A percentile compares a stretch with the other conserved stretches of the same genome.
Conservation (phyloP, 2,797 vertebrate genomes). For the Apodemus agrarius region DNA sequence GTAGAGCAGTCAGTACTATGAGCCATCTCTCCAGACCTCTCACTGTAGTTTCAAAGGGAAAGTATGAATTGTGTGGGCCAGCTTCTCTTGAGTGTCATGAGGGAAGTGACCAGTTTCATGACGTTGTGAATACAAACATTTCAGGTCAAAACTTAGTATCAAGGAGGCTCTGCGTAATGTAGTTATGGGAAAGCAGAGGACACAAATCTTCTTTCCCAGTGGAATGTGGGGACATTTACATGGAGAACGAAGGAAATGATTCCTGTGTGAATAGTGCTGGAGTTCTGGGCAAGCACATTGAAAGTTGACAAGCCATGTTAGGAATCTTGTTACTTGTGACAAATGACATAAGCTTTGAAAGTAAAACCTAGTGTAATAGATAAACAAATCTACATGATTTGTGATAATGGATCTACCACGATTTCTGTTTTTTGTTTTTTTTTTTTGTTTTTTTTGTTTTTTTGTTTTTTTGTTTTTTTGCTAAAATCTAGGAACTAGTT, state of each 20-base stretch:
- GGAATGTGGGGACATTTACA: not conserved
- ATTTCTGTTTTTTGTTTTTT: not conserved
- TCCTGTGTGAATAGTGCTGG: not conserved
- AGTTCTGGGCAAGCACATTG: slow-evolving; percentile 16
- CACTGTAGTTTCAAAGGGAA: not conserved
- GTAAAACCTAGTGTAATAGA: not conserved
- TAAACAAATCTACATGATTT: not conserved
- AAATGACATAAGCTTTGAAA: slow-evolving; percentile 18
- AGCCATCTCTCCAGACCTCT: no score
- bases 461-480: no score
- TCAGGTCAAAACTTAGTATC: slow-evolving; percentile 16
- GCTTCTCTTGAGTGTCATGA: slow-evolving; percentile 9
- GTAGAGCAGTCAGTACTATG: no score
- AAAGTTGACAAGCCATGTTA: not conserved
- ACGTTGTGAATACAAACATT: slow-evolving; percentile 12
- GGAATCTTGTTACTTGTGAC: slow-evolving; percentile 7
- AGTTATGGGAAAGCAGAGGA: not conserved
- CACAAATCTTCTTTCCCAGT: slow-evolving; percentile 41
- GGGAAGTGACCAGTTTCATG: slow-evolving; percentile 13
- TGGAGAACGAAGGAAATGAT: not conserved
- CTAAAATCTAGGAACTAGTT: not conserved
- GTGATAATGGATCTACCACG: not conserved
- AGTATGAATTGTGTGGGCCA: not conserved
- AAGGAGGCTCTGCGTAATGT: slow-evolving; percentile 2
- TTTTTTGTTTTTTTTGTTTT: no score